Evolutionary conservation across 2,113 vertebrate genomes (phyloP).

Genomic region (Oryzias melastigma): DNA sequence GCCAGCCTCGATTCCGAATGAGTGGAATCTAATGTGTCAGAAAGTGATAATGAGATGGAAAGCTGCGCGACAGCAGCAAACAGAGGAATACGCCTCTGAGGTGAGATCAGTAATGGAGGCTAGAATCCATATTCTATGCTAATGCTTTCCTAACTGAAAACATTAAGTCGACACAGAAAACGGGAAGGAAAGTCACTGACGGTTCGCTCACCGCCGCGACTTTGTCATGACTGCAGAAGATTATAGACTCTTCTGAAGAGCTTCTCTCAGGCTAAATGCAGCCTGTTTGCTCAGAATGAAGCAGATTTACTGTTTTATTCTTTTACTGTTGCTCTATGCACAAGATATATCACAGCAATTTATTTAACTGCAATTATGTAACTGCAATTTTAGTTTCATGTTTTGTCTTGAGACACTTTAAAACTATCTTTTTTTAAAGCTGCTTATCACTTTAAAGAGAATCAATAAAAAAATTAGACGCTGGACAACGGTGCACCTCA

Average conservation of each 20-base stretch:
- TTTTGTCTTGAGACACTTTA: too few relatives aligned
- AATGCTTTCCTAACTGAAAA: constrained; percentile 1
- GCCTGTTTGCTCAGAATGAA: neutral
- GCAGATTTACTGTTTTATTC: neutral
- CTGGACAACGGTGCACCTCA: too few relatives aligned
- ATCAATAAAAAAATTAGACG: too few relatives aligned
- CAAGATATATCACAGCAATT: too few relatives aligned
- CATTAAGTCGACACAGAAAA: neutral
- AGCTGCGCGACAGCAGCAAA: constrained; percentile 11
- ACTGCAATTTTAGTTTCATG: too few relatives aligned
- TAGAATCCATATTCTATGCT: constrained; percentile 6
- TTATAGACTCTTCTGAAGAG: neutral
- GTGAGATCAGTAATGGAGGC: constrained; percentile 9
- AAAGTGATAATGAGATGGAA: constrained; percentile 19
- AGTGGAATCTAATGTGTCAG: constrained; percentile 14
- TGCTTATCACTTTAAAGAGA: too few relatives aligned
- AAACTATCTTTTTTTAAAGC: neutral
- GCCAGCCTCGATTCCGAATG: constrained; percentile 23
- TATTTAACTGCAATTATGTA: too few relatives aligned
- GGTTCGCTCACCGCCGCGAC: neutral
- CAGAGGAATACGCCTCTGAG: constrained; percentile 5
- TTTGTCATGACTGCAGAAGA: neutral
- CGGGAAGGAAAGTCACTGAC: neutral
- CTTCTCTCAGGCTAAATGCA: neutral
- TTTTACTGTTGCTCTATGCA: too few relatives aligned